Evolutionary conservation across 2,888 invertebrate genomes (phyloP).

Genomic region (Lymantria monacha): DNA sequence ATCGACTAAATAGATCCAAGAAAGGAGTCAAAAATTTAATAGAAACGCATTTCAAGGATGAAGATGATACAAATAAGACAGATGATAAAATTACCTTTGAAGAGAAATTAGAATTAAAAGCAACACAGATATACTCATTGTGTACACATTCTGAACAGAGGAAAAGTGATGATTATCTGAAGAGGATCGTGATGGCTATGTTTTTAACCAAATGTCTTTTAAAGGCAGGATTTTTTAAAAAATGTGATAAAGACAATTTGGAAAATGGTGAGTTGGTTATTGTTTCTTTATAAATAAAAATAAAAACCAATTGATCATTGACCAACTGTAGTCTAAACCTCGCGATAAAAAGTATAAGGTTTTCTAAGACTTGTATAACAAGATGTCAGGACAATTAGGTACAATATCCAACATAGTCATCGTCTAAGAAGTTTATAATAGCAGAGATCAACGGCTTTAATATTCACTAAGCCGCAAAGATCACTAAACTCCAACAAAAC

Average conservation of each 20-base stretch:
- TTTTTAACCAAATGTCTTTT: conserved; percentile 88
- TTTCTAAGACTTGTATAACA: too few species aligned
- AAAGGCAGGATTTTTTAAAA: conserved; percentile 84
- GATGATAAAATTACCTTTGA: conserved; percentile 55
- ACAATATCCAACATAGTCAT: too few species aligned
- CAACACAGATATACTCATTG: conserved; percentile 82
- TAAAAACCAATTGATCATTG: too few species aligned
- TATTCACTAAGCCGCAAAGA: too few species aligned
- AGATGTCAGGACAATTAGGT: too few species aligned
- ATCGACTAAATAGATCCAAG: conserved; percentile 64
- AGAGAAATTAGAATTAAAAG: conserved; percentile 61
- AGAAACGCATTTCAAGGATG: conserved; percentile 49
- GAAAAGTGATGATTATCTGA: conserved; percentile 86
- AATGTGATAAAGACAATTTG: conserved; percentile 47
- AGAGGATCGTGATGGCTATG: conserved; percentile 89
- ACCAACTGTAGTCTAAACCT: too few species aligned
- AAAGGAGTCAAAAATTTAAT: conserved; percentile 56
- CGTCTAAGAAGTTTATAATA: too few species aligned
- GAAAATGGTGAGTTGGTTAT: conserved; percentile 46
- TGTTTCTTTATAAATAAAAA: background rate
- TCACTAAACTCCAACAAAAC: too few species aligned
- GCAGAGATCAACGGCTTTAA: too few species aligned
- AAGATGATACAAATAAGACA: conserved; percentile 44
- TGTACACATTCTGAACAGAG: conserved; percentile 85
- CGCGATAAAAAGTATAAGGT: too few species aligned